Base-by-base conservation (phyloP, 92 coral and sea anemone species). In the Pocillopora meandrina region DNA sequence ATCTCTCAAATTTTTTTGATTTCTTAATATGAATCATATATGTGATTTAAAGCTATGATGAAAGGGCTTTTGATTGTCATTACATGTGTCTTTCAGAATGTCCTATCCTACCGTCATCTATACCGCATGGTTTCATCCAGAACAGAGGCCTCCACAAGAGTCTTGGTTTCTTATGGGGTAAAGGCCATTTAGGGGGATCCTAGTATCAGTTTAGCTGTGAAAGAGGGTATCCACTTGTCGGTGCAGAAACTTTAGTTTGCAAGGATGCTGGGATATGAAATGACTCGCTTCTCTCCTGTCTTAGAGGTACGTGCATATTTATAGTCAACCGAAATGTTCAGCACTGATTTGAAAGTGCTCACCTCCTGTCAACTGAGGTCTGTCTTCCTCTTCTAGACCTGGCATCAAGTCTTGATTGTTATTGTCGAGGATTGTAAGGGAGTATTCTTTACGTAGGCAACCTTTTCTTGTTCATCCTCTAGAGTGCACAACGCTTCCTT, bases 201-300 rank as follows among this genome's bases (percentile, higher is more conserved):
- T 9, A 31, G 3, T n/a, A 81, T 71, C 56, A 60, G 16, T 71
- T 81, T 14, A 81, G 77, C 68, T 81, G 85, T 81, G 70, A 69
- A 13, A 60, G 58, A 5, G 86, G 86, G 3, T 82, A 72, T 23
- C 61, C 79, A n/a, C 86, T 82, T 15, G 73, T 82, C 20, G 86
- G 79, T 6, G 79, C 13, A 23, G 79, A 73, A 20, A 72, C 17
- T 31, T 34, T 82, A 49, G 47, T 42, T 16, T 82, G 86, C 62
- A 73, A 4, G 31, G 86, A 82, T 47, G 63, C 78, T 34, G 86
- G 79, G 9, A 56, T 47, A 6, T 72, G 79, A 78, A 72, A 75
- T 65, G 70, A 33, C 52, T 36, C 61, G n/a, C 71, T 72, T 26
- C 86, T 78, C 49, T 36, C 49, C 13, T 82, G 86, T 52, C 79